Evolutionary conservation across 1,140 invertebrate species (phyloP).

Genomic region (Hylyphantes graminicola): DNA sequence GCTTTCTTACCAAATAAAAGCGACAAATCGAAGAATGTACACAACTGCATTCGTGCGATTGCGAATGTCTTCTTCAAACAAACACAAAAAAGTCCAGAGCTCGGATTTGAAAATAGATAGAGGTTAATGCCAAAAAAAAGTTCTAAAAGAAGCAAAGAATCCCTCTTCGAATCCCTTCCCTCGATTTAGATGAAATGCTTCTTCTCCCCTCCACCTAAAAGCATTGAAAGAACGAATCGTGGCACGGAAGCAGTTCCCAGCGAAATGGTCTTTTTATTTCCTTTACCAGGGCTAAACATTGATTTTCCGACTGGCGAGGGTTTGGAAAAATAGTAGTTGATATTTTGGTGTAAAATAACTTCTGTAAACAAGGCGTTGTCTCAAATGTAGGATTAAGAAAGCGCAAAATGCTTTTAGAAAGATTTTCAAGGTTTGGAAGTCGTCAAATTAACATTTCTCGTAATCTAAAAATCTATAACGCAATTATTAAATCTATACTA

Average conservation of each 20-base stretch:
- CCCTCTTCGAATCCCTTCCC: neutral
- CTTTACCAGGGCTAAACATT: constrained; percentile 30
- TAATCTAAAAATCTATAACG: too few species aligned
- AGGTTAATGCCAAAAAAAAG: constrained; percentile 37
- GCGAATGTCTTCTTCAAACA: constrained; percentile 30
- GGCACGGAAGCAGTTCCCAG: constrained; percentile 14
- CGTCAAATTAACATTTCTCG: too few species aligned
- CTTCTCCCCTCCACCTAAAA: constrained; percentile 5
- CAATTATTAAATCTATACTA: too few species aligned
- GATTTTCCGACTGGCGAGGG: constrained; percentile 22
- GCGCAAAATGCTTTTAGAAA: too few species aligned
- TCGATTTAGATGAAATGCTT: constrained; percentile 9
- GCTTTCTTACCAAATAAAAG: too few species aligned
- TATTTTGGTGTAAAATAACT: too few species aligned
- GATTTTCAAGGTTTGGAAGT: too few species aligned
- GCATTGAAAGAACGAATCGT: constrained; percentile 16
- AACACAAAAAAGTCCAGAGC: constrained; percentile 12
- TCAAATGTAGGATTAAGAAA: too few species aligned
- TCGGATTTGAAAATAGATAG: constrained; percentile 30
- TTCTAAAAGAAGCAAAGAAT: neutral
- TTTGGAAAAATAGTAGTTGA: too few species aligned
- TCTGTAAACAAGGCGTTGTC: too few species aligned
- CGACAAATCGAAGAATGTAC: neutral
- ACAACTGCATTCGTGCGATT: neutral
- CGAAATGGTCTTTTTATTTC: constrained; percentile 43